Base-by-base conservation (phyloP, 2,113 vertebrate species). In the Uria lomvia region DNA sequence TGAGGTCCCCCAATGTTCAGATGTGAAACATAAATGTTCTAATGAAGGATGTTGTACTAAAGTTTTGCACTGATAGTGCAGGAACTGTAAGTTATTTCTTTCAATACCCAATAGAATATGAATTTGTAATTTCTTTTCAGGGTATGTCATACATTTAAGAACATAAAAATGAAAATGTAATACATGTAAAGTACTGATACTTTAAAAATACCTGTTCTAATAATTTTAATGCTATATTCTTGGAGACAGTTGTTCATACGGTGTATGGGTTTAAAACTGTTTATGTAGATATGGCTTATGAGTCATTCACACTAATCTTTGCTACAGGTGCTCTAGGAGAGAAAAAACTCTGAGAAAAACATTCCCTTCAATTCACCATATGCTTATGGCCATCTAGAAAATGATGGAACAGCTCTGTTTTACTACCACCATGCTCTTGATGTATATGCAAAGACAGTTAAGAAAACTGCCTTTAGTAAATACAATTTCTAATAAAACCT, bases 371-470 rank as follows among this genome's bases (percentile, higher is more conserved):
- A 92, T 62, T 63, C 89, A 93, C 72, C 83, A 7, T 67, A 55
- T 88, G 70, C 68, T 67, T 83, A 83, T 2, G 15, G 45, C 11
- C 90, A 90, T 13, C 53, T 86, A 65, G 62, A 81, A 87, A 92
- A 91, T n/a, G 76, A 50, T 15, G 19, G 42, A 19, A 76, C 24
- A 15, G 89, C 83, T 42, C 71, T 72, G 40, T 92, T 87, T 59
- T 88, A 86, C 53, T 92, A 42, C 45, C 86, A 87, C 21, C 83
- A 91, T 24, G 60, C 81, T 50, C 43, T 76, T 70, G 32, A 79
- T 26, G 32, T 82, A 47, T 96, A 95, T 95, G 50, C 42, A 60
- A 94, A 95, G 40, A 55, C 65, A 94, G 63, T 92, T 93, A 88
- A 92, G 65, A 66, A 91, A 67, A 47, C 18, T n/a, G 32, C 36